These are phyloP conservation scores for Lagopus muta DNA, from an alignment of 2,113 vertebrate genomes.

Conservation along the genomic window DNA sequence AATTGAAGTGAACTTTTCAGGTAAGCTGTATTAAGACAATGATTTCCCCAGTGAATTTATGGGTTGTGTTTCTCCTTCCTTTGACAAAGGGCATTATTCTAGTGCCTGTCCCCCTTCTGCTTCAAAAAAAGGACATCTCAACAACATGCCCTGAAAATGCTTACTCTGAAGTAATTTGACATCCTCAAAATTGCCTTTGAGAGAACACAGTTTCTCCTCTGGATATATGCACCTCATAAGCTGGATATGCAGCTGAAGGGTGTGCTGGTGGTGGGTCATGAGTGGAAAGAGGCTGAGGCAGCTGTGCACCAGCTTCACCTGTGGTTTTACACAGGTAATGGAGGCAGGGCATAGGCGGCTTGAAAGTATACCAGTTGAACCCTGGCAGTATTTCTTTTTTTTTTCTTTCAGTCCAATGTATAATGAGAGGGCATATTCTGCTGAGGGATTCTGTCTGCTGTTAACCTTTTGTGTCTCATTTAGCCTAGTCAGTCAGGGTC, in stretches of 20 bases:
- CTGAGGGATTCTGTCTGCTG: not conserved
- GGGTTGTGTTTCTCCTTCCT: not conserved
- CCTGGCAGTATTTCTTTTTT: not conserved
- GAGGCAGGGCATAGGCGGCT: not conserved
- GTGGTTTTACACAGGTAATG: not conserved
- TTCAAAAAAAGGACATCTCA: not conserved
- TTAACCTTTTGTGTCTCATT: not conserved
- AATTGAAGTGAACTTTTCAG: not conserved
- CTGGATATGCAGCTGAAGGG: not conserved
- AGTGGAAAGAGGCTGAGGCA: not conserved
- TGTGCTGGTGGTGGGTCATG: not conserved
- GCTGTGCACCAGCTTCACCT: rapidly evolving
- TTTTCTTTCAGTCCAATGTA: not conserved
- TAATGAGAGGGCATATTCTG: not conserved
- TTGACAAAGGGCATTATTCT: not conserved
- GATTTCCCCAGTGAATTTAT: not conserved
- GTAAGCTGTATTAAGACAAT: not conserved
- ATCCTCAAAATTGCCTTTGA: not conserved
- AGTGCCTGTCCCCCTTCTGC: not conserved
- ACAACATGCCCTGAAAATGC: not conserved
- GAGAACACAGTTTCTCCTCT: not conserved
- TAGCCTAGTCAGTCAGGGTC: not conserved
- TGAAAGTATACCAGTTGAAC: not conserved
- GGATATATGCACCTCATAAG: not conserved
- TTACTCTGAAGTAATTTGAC: not conserved